These are phyloP conservation scores for Platysternon megacephalum DNA, from an alignment of 2,113 vertebrate genomes.

Conservation along the genomic window DNA sequence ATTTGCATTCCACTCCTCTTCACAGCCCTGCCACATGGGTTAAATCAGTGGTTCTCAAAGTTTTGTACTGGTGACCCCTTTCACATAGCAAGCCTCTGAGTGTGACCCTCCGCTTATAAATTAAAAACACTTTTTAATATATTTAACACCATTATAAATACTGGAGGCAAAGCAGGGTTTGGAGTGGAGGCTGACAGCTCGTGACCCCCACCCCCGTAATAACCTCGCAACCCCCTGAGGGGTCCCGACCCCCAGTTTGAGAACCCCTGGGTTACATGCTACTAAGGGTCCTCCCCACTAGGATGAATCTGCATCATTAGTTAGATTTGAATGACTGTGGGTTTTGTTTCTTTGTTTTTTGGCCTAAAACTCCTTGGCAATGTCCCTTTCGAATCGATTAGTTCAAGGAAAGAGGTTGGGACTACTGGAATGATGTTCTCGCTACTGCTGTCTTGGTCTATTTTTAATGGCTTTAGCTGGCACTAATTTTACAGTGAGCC, in stretches of 20 bases:
- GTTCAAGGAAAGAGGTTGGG: slow-evolving; percentile 51
- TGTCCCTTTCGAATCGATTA: slow-evolving; percentile 42
- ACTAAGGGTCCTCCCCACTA: background rate
- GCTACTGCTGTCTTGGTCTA: slow-evolving; percentile 54
- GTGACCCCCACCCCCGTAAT: too few relatives aligned
- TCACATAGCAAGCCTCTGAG: too few relatives aligned
- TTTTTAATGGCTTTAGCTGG: slow-evolving; percentile 52
- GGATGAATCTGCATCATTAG: background rate
- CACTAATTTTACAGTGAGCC: slow-evolving; percentile 49
- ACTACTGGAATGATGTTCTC: slow-evolving; percentile 55
- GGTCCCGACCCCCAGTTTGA: too few relatives aligned
- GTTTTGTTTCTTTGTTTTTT: background rate
- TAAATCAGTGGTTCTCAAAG: background rate
- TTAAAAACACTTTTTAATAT: too few relatives aligned
- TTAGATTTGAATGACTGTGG: background rate
- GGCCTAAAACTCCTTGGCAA: background rate
- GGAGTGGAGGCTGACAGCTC: too few relatives aligned
- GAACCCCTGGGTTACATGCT: too few relatives aligned
- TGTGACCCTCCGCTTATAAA: too few relatives aligned
- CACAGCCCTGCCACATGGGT: background rate
- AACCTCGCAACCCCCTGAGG: too few relatives aligned
- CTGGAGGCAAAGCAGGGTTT: too few relatives aligned
- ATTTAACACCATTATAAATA: too few relatives aligned
- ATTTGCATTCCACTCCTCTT: background rate
- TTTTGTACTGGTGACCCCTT: too few relatives aligned